Evolutionary conservation across 2,797 vertebrate species (phyloP), one percentile per base, ranked within the genome.

Genomic region (Characodon lateralis): DNA sequence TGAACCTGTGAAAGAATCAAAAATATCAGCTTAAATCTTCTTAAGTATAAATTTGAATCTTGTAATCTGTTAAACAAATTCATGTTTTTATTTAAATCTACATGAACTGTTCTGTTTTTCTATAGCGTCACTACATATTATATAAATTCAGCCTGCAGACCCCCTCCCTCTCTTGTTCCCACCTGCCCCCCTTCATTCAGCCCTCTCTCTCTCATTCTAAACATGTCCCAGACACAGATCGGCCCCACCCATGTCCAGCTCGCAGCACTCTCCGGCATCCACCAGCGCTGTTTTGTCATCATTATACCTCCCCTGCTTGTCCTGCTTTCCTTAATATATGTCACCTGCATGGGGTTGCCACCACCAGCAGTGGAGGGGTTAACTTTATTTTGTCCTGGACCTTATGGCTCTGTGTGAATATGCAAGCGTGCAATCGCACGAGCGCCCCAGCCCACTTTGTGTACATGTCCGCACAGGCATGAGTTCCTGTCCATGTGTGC

Each of bases 351-450:
- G 84, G 81, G 86, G 89, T 87, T 88, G 79, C 88, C 89, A 81
- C 81, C 26, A 6, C 85, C 77, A 41, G 96, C 78, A 77, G 85
- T 75, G 92, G 92, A 97, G 94, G 80, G 94, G 98, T 98, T 98
- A 98, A 98, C 94, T 96, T 95, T 95, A 93, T 95, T 95, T 95
- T 94, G 94, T 94, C 91, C 91, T 46, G 84, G 90, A 83, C 89
- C 88, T 83, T 74, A 75, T 79, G 88, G 84, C 75, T 77, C 86
- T 83, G 90, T 95, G 92, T 86, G 91, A 83, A 86, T 85, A 78
- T 91, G 93, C 91, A 74, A 74, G 81, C 82, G 82, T 86, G 84
- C 71, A 78, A 78, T 31, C 84, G 82, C 87, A 80, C 77, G 72
- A 71, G 71, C 80, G 85, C 43, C 82, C 78, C 56, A 61, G 84